Base-by-base conservation (phyloP, 1,140 invertebrate genomes). In the Drosophila athabasca region DNA sequence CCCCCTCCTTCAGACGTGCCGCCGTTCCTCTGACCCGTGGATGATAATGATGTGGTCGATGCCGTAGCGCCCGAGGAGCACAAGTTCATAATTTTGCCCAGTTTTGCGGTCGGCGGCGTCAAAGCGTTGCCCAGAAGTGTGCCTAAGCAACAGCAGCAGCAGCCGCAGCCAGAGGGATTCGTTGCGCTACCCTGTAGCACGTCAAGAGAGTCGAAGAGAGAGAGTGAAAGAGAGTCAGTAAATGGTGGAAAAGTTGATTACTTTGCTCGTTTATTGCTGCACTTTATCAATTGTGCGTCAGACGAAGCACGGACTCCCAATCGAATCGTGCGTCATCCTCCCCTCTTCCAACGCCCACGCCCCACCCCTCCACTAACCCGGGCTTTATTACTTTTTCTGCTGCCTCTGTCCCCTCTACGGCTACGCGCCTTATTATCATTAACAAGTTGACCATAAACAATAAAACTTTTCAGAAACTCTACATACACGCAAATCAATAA, bases 71-170 rank as follows among this genome's bases (percentile, higher is more conserved):
- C 80, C 65, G 90, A 90, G 50, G 90, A 91, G 57, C 90, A 91
- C 88, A 91, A 90, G 89, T 91, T 91, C 90, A 91, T 91, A 90
- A 90, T 91, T 91, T 91, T 91, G 83, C 88, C 89, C 90, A 91
- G 90, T 64, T 84, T 91, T 81, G 77, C 85, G 85, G 82, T 84
- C 73, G 76, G 72, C 60, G 83, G 72, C 82, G 82, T 87, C 90
- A 91, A 90, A 88, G 75, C 69, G 79, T 90, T 87, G 90, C 90
- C 79, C 90, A 91, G 80, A 90, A 79, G 82, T 75, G 60, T 65
- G 74, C 78, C 82, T 73, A 85, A 82, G 55, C 61, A 75, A 84
- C 76, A 82, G 69, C 78, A 78, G 51, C 77, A 75, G 49, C 76
- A 79, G 59, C 76, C 57, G 67, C 79, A 66, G 62, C 67, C 62